Percentiles rank a stretch among this genome's conserved stretches.
Evolutionary conservation across 2,797 vertebrate species (phyloP).

Genomic region (Cyprinodon diabolis): DNA sequence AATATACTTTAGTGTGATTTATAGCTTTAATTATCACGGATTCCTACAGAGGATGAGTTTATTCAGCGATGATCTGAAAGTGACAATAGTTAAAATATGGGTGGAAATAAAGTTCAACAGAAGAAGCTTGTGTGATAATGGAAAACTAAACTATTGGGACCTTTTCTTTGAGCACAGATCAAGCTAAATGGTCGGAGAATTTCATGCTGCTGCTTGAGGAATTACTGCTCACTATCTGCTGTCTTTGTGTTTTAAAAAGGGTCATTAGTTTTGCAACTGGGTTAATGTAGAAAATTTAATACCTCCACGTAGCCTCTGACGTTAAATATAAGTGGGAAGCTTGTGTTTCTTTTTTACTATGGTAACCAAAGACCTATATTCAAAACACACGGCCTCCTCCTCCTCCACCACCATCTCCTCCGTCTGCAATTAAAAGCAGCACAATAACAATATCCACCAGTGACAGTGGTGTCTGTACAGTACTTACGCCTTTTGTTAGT

Average conservation of each 20-base stretch:
- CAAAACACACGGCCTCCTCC: conserved; percentile 69
- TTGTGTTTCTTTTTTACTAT: conserved; percentile 75
- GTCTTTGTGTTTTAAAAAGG: conserved; percentile 62
- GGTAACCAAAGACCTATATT: conserved; percentile 77
- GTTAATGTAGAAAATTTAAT: conserved; percentile 72
- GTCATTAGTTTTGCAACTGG: conserved; percentile 66
- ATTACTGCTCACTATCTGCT: conserved; percentile 45
- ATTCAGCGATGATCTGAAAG: conserved; percentile 32
- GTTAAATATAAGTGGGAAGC: conserved; percentile 68
- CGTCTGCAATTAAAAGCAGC: conserved; percentile 77
- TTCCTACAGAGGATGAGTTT: conserved; percentile 29
- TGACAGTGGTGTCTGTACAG: conserved; percentile 70
- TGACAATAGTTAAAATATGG: conserved; percentile 33
- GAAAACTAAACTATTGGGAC: conserved; percentile 48
- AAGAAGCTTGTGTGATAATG: conserved; percentile 43
- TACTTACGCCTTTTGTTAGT: conserved; percentile 80
- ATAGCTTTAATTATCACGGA: conserved; percentile 52
- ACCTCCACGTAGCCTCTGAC: conserved; percentile 72
- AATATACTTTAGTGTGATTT: conserved; percentile 60
- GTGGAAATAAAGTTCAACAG: conserved; percentile 25
- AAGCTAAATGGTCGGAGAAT: conserved; percentile 50
- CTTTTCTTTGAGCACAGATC: conserved; percentile 51
- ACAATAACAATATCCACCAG: conserved; percentile 78
- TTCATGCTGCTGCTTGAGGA: conserved; percentile 44
- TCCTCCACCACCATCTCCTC: conserved; percentile 43